Percentiles rank a stretch among this genome's conserved stretches.
Conservation (phyloP, 2,797 vertebrate species). For the Phalanger gymnotis region DNA sequence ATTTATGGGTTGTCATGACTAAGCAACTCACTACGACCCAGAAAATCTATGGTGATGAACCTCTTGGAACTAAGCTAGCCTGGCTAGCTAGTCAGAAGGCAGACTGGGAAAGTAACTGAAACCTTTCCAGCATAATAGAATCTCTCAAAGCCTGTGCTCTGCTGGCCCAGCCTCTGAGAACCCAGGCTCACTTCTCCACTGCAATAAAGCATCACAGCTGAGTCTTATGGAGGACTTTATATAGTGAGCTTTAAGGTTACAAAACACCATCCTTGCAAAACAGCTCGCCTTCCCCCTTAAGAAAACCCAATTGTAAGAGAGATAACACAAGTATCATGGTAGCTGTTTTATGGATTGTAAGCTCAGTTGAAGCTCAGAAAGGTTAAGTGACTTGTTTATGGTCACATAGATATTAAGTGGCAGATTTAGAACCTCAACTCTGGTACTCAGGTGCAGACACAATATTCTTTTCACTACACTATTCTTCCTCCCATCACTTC, state of each 20-base stretch:
- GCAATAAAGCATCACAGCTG: background rate
- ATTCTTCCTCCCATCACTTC: background rate
- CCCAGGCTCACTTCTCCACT: background rate
- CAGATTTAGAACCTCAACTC: background rate
- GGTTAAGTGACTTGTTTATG: background rate
- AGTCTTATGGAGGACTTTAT: background rate
- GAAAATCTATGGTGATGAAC: background rate
- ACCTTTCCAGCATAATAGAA: background rate
- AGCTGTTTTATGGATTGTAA: background rate
- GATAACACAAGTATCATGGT: background rate
- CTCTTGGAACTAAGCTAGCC: background rate
- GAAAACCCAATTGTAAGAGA: background rate
- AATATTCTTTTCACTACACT: background rate
- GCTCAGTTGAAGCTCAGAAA: background rate
- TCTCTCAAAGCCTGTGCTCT: background rate
- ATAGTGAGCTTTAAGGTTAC: background rate
- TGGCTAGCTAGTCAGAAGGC: background rate
- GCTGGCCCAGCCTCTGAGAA: constrained; percentile 86
- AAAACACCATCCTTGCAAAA: background rate
- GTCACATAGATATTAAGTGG: background rate
- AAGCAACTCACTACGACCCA: background rate
- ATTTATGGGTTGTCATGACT: background rate
- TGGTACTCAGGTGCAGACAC: background rate
- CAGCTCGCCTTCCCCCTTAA: background rate
- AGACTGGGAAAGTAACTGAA: background rate